Base-by-base conservation (phyloP, 1,140 invertebrate genomes). In the Cardiocondyla obscurior region DNA sequence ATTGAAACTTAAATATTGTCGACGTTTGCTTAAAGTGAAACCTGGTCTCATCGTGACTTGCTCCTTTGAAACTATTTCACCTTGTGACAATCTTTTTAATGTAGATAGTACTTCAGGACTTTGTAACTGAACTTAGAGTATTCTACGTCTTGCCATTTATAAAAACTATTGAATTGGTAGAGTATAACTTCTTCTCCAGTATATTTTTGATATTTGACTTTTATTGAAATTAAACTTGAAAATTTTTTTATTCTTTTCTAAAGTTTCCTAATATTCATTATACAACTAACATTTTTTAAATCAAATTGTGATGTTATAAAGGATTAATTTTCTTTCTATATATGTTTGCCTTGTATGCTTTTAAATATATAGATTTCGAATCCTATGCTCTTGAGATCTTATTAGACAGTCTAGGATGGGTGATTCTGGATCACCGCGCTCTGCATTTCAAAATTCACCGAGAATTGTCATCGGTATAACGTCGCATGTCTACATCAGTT, bases 381-480 rank as follows among this genome's bases (percentile, higher is more conserved):
- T 8, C 14, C 14, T 76, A 22, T 62, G 6, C 51, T 1, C 8
- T n/a, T 14, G 12, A 49, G 19, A 25, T 39, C 12, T n/a, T 1
- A 25, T 0, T 1, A 36, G n/a, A 74, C 14, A 28, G 39, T 53
- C 12, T 0, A 53, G 25, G 12, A 19, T 67, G 1, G 3, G 8
- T 16, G 12, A 30, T 67, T 79, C 25, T 12, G 22, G 30, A 88
- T 88, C 90, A 74, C 86, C 90, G 83, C 88, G 88, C 88, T 92
- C 86, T 93, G 91, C 89, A 91, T 88, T 86, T 85, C 44, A 90
- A 74, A 62, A 79, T 86, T 70, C 81, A 87, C 87, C 86, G 90
- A 92, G 90, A 86, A 91, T 90, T 87, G 90, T 90, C 64, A 83
- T 79, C 85, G 72, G 90, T 91, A 92, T 86, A 85, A 85, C 46